A percentile compares a stretch with the other conserved stretches of the same genome.
These are phyloP conservation scores for Pollachius pollachius DNA, from an alignment of 2,113 vertebrate species.

Conservation along the genomic window DNA sequence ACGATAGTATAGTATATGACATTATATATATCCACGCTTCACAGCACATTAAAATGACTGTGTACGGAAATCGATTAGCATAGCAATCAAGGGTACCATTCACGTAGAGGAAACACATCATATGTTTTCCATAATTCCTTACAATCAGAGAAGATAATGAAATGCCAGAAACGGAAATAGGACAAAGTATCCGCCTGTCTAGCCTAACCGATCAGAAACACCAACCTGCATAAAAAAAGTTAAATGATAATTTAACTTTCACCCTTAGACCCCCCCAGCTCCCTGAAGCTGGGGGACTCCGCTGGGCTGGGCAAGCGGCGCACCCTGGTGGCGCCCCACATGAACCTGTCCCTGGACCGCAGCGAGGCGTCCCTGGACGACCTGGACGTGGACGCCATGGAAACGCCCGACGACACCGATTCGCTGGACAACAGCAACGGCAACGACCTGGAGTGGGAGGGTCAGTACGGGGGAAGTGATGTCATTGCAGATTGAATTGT, in stretches of 20 bases:
- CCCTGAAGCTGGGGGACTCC: slow-evolving; percentile 74
- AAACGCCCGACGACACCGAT: slow-evolving; percentile 93
- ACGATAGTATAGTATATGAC: too few species aligned
- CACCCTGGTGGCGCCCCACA: slow-evolving; percentile 89
- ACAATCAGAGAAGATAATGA: too few species aligned
- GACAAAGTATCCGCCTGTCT: too few species aligned
- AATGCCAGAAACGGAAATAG: too few species aligned
- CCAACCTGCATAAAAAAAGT: too few species aligned
- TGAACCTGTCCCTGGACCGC: slow-evolving; percentile 95
- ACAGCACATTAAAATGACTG: not conserved
- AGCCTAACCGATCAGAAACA: too few species aligned
- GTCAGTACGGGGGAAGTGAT: slow-evolving; percentile 64
- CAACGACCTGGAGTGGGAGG: slow-evolving; percentile 96
- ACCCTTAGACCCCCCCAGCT: slow-evolving; percentile 80
- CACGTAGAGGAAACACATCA: too few species aligned
- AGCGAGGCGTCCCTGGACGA: slow-evolving; percentile 94
- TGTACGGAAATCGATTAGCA: too few species aligned
- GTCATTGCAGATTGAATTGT: too few species aligned
- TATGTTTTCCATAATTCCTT: too few species aligned
- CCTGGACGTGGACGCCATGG: slow-evolving; percentile 93
- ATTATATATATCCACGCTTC: not conserved
- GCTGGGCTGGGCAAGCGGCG: slow-evolving; percentile 81
- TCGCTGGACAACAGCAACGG: slow-evolving; percentile 90
- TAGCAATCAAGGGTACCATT: too few species aligned
- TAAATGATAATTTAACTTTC: too few species aligned